A percentile compares a stretch with the other conserved stretches of the same genome.
These are phyloP conservation scores for Pimephales promelas DNA, from an alignment of 2,113 vertebrate genomes.

Conservation along the genomic window DNA sequence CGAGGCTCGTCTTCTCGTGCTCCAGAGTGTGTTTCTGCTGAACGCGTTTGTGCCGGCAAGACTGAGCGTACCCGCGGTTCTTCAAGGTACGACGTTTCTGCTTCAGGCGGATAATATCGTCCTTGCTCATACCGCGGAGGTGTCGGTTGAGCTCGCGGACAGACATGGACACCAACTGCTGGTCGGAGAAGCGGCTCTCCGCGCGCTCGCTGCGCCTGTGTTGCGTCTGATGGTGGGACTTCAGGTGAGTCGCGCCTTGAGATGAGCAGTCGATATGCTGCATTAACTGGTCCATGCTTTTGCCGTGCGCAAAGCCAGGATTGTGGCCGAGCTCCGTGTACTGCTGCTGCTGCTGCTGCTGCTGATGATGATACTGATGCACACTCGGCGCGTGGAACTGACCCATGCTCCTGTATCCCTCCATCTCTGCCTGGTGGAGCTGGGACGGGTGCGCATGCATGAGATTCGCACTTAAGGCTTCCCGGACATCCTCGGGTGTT, in stretches of 20 bases:
- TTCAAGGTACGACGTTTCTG: conserved; percentile 97
- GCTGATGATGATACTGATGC: conserved; percentile 55
- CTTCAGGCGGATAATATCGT: conserved; percentile 95
- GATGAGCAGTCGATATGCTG: conserved; percentile 64
- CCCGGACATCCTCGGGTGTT: conserved; percentile 95
- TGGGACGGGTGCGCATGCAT: conserved; percentile 78
- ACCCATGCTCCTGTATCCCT: conserved; percentile 66
- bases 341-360: conserved; percentile 64
- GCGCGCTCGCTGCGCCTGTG: conserved; percentile 73
- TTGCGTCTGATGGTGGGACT: conserved; percentile 74
- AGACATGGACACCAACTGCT: conserved; percentile 97
- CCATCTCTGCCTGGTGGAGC: conserved; percentile 80
- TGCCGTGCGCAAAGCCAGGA: conserved; percentile 68
- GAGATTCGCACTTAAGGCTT: conserved; percentile 89
- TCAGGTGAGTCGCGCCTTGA: conserved; percentile 19
- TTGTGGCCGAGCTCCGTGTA: conserved; percentile 70
- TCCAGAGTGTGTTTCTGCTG: conserved; percentile 96
- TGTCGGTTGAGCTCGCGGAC: conserved; percentile 95
- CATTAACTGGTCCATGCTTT: conserved; percentile 80
- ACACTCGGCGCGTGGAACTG: conserved; percentile 62
- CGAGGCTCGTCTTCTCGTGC: conserved; percentile 93
- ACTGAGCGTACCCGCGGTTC: conserved; percentile 97
- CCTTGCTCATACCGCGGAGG: conserved; percentile 91
- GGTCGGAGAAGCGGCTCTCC: conserved; percentile 90
- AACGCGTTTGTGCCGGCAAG: conserved; percentile 95